Base-by-base conservation (phyloP, 2,888 invertebrate species). In the Apotomis capreana region DNA sequence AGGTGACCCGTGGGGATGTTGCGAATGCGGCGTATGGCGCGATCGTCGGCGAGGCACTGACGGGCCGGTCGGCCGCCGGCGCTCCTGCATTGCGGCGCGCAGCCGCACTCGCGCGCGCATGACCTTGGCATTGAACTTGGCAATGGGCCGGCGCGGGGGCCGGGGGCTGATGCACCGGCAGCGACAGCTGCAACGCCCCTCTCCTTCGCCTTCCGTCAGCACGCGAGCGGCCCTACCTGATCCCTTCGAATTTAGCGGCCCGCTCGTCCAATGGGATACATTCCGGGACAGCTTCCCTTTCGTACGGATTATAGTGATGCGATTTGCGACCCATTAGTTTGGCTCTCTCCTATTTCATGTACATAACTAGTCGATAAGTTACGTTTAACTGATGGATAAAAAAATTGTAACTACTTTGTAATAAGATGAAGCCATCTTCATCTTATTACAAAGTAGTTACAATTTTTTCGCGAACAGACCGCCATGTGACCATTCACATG, bases 121-220 rank as follows among this genome's bases (percentile, higher is more conserved):
- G 95, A 95, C 96, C 96, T 96, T 96, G 96, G 95, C 95, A 96
- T 95, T 96, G 96, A 96, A 96, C 96, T 96, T 96, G 95, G 95
- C 95, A 95, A 91, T 92, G 93, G 91, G 90, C 89, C 88, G 91
- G 87, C 86, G 88, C 85, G 89, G 84, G 81, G 78, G 77, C 83
- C 77, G 81, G 76, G 72, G 74, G 73, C 68, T 74, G 74, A 74
- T 69, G 75, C 77, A 72, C 74, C 75, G 78, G 77, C 90, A 90
- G 87, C 87, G 86, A 85, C 90, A 90, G 89, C 91, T 91, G 91
- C 91, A 90, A 88, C 89, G 87, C 90, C 88, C 90, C 87, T 82
- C 87, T 85, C 79, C 71, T 84, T 83, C 78, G 78, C 84, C 87
- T 87, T 85, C 87, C 87, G 87, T 84, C 87, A 83, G 80, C 81